Conservation (phyloP, 2,888 invertebrate genomes). For the Volucella inanis region DNA sequence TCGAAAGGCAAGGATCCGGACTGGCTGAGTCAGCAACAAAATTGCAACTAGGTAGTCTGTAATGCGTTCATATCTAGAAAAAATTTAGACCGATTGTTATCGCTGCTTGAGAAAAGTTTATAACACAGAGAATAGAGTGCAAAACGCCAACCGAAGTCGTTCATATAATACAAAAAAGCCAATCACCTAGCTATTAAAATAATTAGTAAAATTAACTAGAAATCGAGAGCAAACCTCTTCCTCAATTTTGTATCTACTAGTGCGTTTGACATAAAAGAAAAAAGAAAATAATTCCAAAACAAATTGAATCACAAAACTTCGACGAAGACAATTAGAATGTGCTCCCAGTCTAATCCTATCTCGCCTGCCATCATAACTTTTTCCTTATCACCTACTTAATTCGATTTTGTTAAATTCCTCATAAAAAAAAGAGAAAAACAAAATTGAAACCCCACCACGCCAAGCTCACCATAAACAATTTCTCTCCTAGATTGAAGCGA, state of each 20-base stretch:
- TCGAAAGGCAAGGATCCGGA: too few relatives aligned
- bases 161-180: too few relatives aligned
- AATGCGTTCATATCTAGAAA: too few relatives aligned
- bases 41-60: fast-evolving
- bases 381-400: slow-evolving; percentile 65
- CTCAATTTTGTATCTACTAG: too few relatives aligned
- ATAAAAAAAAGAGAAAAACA: slow-evolving; percentile 15
- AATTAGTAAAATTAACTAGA: too few relatives aligned
- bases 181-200: too few relatives aligned
- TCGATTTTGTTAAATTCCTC: slow-evolving; percentile 42
- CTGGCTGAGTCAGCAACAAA: too few relatives aligned
- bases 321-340: slow-evolving; percentile 52
- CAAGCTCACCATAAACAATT: slow-evolving; percentile 30
- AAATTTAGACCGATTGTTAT: too few relatives aligned
- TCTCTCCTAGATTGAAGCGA: slow-evolving; percentile 3
- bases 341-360: slow-evolving; percentile 30
- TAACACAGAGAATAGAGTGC: too few relatives aligned
- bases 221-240: too few relatives aligned
- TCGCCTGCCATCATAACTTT: slow-evolving; percentile 27
- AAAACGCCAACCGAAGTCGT: too few relatives aligned
- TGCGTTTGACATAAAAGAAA: not conserved
- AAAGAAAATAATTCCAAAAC: not conserved
- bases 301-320: slow-evolving; percentile 38
- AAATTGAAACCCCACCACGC: not conserved
- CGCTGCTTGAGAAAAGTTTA: too few relatives aligned